Conservation (phyloP, 2,888 invertebrate genomes). For the Monochamus alternatus region DNA sequence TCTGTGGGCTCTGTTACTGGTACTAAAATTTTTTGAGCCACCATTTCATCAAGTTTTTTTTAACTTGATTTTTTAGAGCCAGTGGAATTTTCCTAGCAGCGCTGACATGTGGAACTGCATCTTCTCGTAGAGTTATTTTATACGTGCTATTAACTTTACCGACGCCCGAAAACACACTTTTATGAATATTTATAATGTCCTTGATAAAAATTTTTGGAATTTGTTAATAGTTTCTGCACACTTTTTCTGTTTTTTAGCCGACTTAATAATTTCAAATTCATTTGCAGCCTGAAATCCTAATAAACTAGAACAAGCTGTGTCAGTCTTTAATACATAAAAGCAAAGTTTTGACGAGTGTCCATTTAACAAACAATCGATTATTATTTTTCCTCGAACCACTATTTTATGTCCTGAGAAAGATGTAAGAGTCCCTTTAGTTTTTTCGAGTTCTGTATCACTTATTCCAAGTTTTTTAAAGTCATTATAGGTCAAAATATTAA, state of each 20-base stretch:
- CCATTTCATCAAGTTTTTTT: conserved; percentile 35
- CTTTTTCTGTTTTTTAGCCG: not conserved
- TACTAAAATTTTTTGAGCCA: conserved; percentile 19
- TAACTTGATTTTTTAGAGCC: conserved; percentile 22
- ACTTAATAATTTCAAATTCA: not conserved
- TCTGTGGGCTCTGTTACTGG: conserved; percentile 37
- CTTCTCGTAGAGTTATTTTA: not conserved
- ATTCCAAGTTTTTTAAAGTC: not conserved
- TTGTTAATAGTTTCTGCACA: not conserved
- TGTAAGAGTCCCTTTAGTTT: not conserved
- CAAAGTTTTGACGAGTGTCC: not conserved
- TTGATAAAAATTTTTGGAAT: not conserved
- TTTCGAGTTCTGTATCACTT: not conserved
- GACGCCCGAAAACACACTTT: not conserved
- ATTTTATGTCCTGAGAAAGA: not conserved
- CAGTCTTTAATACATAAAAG: not conserved
- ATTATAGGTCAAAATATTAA: not conserved
- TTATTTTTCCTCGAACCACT: not conserved
- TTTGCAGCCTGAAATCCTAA: not conserved
- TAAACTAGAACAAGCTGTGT: not conserved
- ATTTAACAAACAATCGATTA: not conserved
- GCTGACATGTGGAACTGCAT: conserved; percentile 9
- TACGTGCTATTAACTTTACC: not conserved
- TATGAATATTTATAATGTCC: not conserved
- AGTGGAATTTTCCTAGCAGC: conserved; percentile 27